Percentiles rank a stretch among this genome's conserved stretches.
Conservation (phyloP, 2,797 vertebrate species). For the Dermochelys coriacea region DNA sequence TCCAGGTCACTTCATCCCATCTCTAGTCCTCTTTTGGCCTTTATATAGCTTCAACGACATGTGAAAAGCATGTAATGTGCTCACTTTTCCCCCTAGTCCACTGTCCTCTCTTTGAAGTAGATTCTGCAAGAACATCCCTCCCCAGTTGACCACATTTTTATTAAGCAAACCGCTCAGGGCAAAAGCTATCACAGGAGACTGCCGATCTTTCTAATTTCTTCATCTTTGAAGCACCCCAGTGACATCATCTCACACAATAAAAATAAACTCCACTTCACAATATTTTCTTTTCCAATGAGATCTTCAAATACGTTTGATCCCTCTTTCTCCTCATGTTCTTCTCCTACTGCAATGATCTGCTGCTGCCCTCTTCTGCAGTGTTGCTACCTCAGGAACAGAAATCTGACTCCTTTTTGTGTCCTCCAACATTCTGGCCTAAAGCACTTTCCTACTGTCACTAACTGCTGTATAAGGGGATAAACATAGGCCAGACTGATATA, state of each 20-base stretch:
- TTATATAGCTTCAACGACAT: background rate
- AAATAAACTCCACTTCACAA: background rate
- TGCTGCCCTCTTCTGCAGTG: background rate
- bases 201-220: background rate
- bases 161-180: background rate
- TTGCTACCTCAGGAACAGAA: background rate
- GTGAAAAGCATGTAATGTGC: background rate
- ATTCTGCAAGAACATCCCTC: background rate
- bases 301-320: background rate
- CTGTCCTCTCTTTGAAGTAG: background rate
- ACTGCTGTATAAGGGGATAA: background rate
- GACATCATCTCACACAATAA: background rate
- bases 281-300: background rate
- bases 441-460: background rate
- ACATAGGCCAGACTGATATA: background rate
- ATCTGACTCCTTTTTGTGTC: background rate
- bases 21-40: background rate
- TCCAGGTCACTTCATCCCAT: background rate
- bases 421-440: background rate
- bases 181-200: too few relatives aligned
- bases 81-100: background rate
- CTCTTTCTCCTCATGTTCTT: background rate
- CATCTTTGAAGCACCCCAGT: background rate
- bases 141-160: background rate
- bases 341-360: background rate